Evolutionary conservation across 2,888 invertebrate species (phyloP).

Genomic region (Diarsia dahlii): DNA sequence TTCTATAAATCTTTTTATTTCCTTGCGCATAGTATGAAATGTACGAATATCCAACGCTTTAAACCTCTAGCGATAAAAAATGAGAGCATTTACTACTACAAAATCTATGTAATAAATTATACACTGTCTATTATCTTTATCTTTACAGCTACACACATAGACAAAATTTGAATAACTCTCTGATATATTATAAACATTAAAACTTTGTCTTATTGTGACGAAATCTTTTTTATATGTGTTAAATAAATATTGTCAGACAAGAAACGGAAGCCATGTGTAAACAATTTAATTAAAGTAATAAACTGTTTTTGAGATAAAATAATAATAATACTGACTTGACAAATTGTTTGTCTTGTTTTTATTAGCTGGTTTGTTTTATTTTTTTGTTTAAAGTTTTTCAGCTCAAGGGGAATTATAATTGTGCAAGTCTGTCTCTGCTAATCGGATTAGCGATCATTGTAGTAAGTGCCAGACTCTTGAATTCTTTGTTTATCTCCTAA

Average conservation of each 20-base stretch:
- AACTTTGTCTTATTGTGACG: constrained; percentile 48
- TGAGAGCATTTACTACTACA: constrained; percentile 42
- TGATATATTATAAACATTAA: constrained; percentile 19
- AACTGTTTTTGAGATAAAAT: constrained; percentile 43
- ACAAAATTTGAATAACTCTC: constrained; percentile 19
- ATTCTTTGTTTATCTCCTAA: background rate
- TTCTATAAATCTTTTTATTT: constrained; percentile 57
- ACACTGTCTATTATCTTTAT: constrained; percentile 63
- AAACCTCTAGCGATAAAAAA: constrained; percentile 51
- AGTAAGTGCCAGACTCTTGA: background rate
- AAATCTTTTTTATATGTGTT: constrained; percentile 61
- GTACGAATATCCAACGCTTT: background rate
- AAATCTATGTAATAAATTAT: constrained; percentile 63
- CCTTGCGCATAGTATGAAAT: constrained; percentile 43
- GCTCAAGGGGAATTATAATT: background rate
- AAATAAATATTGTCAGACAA: constrained; percentile 60
- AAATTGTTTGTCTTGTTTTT: constrained; percentile 18
- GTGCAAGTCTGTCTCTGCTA: background rate
- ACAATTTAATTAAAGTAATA: constrained; percentile 62
- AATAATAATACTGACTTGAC: constrained; percentile 24
- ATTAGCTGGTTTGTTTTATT: background rate
- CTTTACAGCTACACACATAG: constrained; percentile 42
- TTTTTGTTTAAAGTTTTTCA: background rate
- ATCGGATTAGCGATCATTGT: background rate
- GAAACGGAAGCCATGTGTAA: constrained; percentile 71